These are phyloP conservation scores for Potorous gilbertii DNA, from an alignment of 2,797 vertebrate species.

Conservation along the genomic window DNA sequence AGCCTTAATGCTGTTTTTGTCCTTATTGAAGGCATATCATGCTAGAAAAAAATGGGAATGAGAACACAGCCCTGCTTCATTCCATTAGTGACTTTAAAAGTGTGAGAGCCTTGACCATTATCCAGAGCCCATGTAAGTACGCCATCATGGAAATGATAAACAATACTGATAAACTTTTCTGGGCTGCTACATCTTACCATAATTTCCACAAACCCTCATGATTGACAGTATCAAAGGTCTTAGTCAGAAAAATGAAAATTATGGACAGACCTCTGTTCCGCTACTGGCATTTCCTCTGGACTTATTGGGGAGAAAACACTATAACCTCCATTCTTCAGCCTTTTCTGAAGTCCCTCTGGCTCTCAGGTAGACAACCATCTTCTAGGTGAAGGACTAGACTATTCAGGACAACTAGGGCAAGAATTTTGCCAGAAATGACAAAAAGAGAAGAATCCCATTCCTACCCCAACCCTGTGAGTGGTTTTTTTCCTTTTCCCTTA, in stretches of 20 bases:
- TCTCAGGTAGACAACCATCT: neutral
- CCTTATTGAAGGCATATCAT: neutral
- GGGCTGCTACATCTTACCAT: neutral
- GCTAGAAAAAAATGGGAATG: neutral
- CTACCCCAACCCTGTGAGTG: neutral
- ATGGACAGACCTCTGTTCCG: neutral
- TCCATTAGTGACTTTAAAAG: neutral
- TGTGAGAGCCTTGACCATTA: neutral
- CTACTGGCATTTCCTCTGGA: neutral
- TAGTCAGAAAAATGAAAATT: neutral
- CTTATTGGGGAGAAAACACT: neutral
- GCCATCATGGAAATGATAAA: neutral
- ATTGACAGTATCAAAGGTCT: neutral
- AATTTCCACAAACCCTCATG: neutral
- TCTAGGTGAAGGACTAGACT: neutral
- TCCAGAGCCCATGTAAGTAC: too few relatives aligned
- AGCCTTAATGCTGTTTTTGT: neutral
- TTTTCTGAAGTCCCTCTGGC: neutral
- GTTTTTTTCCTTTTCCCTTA: neutral
- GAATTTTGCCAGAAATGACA: neutral
- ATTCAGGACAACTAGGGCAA: neutral
- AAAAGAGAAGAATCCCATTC: too few relatives aligned
- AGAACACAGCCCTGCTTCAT: neutral
- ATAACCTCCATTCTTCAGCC: neutral
- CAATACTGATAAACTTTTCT: neutral